Evolutionary conservation across 2,888 invertebrate species (phyloP).

Genomic region (Anticlea derivata): DNA sequence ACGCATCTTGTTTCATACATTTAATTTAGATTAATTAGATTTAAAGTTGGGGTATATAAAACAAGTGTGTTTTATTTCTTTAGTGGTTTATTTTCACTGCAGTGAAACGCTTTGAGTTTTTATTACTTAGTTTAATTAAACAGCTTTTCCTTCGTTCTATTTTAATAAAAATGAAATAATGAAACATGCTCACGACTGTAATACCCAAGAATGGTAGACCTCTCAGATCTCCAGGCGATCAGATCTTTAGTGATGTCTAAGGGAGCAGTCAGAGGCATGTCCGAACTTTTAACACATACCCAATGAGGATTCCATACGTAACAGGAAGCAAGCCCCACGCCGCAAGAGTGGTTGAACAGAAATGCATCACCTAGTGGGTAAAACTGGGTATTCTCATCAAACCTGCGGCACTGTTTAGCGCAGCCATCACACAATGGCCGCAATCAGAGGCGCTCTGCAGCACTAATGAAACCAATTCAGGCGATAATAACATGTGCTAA

Average conservation of each 20-base stretch:
- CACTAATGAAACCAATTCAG: slow-evolving; percentile 5
- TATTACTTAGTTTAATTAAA: neutral
- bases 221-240: no score
- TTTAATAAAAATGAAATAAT: no score
- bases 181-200: no score
- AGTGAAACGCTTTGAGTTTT: slow-evolving; percentile 1
- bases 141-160: no score
- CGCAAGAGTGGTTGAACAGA: no score
- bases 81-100: slow-evolving; percentile 1
- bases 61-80: slow-evolving; percentile 2
- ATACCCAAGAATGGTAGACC: no score
- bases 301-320: no score
- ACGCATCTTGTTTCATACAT: neutral
- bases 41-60: neutral
- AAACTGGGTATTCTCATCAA: neutral
- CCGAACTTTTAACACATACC: no score
- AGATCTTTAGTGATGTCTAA: no score
- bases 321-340: no score
- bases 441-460: slow-evolving; percentile 2
- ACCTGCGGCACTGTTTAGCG: neutral
- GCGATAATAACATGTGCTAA: neutral
- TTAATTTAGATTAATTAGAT: slow-evolving; percentile 7
- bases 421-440: neutral
- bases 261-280: no score
- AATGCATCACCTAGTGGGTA: no score